A percentile compares a stretch with the other conserved stretches of the same genome.
Conservation (phyloP, 2,888 invertebrate genomes). For the Colletes collaris region DNA sequence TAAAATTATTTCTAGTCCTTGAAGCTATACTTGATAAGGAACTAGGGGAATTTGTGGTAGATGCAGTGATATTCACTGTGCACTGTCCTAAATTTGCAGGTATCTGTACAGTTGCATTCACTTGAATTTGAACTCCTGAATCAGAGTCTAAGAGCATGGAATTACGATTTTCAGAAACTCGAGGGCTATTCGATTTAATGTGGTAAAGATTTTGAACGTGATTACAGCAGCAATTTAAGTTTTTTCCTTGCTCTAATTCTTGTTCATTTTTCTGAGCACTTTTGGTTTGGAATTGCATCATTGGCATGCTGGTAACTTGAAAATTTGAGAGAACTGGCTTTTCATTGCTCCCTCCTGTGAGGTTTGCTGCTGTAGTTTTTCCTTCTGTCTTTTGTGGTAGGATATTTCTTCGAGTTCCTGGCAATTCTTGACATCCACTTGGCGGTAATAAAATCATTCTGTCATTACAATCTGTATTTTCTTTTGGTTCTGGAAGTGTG, state of each 20-base stretch:
- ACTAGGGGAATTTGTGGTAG: slow-evolving; percentile 53
- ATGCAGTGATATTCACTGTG: slow-evolving; percentile 79
- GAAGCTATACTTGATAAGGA: slow-evolving; percentile 14
- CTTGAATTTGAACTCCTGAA: slow-evolving; percentile 73
- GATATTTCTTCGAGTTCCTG: slow-evolving; percentile 67
- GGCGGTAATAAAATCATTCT: slow-evolving; percentile 65
- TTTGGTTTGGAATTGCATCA: slow-evolving; percentile 25
- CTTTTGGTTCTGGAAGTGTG: slow-evolving; percentile 4
- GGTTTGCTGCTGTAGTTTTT: neutral
- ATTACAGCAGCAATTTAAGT: slow-evolving; percentile 43
- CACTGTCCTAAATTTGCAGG: slow-evolving; percentile 76
- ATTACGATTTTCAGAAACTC: slow-evolving; percentile 31
- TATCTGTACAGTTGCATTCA: slow-evolving; percentile 79
- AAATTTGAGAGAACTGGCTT: slow-evolving; percentile 25
- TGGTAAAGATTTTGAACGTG: slow-evolving; percentile 50
- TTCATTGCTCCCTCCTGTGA: neutral
- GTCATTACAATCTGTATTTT: slow-evolving; percentile 13
- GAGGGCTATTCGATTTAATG: slow-evolving; percentile 17
- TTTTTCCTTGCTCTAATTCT: slow-evolving; percentile 1
- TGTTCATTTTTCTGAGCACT: slow-evolving; percentile 5
- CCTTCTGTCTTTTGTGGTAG: slow-evolving; percentile 20
- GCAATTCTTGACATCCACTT: slow-evolving; percentile 78
- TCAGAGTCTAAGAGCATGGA: slow-evolving; percentile 43
- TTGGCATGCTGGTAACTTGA: slow-evolving; percentile 20
- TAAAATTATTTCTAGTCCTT: slow-evolving; percentile 71